These are phyloP conservation scores for Orthosia cruda DNA, from an alignment of 2,888 invertebrate species.

Conservation along the genomic window DNA sequence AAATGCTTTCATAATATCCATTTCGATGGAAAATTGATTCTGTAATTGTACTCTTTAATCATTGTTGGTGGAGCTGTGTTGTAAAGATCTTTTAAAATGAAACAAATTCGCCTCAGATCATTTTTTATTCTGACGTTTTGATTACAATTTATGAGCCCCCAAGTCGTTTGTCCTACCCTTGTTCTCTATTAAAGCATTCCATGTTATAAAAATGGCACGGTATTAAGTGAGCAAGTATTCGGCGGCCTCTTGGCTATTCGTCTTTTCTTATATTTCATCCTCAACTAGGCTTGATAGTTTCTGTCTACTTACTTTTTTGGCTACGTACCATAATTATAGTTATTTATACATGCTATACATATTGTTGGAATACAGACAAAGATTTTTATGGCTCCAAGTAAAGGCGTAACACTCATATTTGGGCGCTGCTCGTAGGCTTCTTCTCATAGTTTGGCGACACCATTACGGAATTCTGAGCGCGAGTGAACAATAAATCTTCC, in stretches of 20 bases:
- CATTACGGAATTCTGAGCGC: constrained; percentile 85
- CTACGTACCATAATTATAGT: constrained; percentile 56
- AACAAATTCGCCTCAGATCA: constrained; percentile 58
- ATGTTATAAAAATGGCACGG: constrained; percentile 31
- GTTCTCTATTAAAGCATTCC: constrained; percentile 48
- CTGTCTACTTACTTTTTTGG: constrained; percentile 60
- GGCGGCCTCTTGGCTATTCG: constrained; percentile 35
- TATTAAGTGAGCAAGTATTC: constrained; percentile 42
- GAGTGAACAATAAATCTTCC: constrained; percentile 84
- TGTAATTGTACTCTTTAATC: constrained; percentile 41
- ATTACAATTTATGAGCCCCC: constrained; percentile 56
- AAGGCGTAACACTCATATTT: constrained; percentile 79
- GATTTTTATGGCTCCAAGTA: constrained; percentile 80
- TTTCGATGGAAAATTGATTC: constrained; percentile 26
- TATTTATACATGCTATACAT: constrained; percentile 68
- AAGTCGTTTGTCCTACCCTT: constrained; percentile 54
- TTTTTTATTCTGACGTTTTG: constrained; percentile 68
- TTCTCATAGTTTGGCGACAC: constrained; percentile 81
- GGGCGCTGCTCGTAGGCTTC: constrained; percentile 73
- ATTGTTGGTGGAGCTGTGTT: constrained; percentile 27
- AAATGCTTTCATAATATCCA: constrained; percentile 50
- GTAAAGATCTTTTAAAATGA: constrained; percentile 52
- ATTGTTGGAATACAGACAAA: constrained; percentile 74
- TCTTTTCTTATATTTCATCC: constrained; percentile 51
- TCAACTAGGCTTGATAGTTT: constrained; percentile 53